phyloP scores from a whole-genome alignment of 2,888 invertebrate species.

The Drosophila tanythrix region DNA sequence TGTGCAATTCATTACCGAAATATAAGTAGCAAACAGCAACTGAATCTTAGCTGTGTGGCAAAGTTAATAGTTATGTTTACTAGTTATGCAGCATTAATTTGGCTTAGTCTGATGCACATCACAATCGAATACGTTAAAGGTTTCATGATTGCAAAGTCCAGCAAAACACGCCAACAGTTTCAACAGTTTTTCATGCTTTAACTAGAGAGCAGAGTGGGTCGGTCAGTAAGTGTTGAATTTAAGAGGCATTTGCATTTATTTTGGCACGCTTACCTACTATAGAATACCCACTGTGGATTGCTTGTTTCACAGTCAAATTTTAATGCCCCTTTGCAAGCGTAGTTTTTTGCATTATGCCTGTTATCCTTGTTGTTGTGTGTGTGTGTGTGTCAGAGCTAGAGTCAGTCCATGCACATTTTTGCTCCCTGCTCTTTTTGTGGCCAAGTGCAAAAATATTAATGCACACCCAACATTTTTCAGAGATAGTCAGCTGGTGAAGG shows the following conservation, averaged over 20 bases:
- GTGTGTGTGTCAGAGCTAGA: background rate
- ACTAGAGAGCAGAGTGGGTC: background rate
- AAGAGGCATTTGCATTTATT: background rate
- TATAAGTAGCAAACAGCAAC: background rate
- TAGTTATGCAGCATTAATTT: background rate
- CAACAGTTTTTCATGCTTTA: background rate
- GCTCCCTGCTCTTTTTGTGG: background rate
- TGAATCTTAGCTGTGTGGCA: background rate
- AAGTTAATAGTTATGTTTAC: background rate
- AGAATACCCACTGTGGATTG: background rate
- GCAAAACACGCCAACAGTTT: too few relatives aligned
- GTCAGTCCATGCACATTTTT: background rate
- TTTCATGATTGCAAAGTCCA: background rate
- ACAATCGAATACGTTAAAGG: background rate
- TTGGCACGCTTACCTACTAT: background rate
- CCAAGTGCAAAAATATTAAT: slow-evolving; percentile 27
- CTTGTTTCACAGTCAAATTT: background rate
- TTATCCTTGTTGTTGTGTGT: background rate
- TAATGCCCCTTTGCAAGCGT: background rate
- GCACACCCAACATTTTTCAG: background rate
- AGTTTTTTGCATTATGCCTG: background rate
- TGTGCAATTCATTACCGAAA: background rate
- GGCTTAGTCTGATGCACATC: background rate
- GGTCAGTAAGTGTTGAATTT: background rate
- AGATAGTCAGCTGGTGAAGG: background rate